A percentile compares a stretch with the other conserved stretches of the same genome.
These are phyloP conservation scores for Pseudachorutes palmiensis DNA, from an alignment of 1,140 invertebrate species.

Conservation along the genomic window DNA sequence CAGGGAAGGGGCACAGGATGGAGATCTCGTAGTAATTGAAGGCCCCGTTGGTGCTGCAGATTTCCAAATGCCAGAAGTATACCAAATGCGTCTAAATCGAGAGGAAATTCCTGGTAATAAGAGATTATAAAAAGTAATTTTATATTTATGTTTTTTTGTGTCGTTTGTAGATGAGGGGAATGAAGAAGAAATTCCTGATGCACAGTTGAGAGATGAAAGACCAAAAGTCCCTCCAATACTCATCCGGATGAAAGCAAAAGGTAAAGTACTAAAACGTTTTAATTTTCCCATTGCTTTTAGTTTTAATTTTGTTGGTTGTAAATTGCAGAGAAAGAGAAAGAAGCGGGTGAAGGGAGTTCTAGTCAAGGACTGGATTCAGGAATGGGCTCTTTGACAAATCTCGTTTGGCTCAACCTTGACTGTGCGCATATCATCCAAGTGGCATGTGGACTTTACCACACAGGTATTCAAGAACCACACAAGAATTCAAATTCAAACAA, in stretches of 20 bases:
- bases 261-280: too few species aligned
- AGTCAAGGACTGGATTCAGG: background rate
- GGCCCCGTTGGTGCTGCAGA: slow-evolving; percentile 11
- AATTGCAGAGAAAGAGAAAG: background rate
- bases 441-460: slow-evolving; percentile 83
- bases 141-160: too few species aligned
- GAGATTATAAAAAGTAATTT: too few species aligned
- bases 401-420: slow-evolving; percentile 43
- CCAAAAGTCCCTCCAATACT: background rate
- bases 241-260: background rate
- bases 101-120: background rate
- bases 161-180: background rate
- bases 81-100: background rate
- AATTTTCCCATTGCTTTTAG: background rate
- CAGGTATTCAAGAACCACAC: slow-evolving; percentile 53
- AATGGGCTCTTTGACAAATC: background rate
- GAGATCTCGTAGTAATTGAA: slow-evolving; percentile 32
- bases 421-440: slow-evolving; percentile 62
- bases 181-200: background rate
- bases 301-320: background rate
- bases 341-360: background rate
- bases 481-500: too few species aligned
- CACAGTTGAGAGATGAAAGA: background rate
- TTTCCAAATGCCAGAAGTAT: background rate
- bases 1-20: slow-evolving; percentile 55